These are phyloP conservation scores for Puntigrus tetrazona DNA, from an alignment of 2,113 vertebrate genomes.

Conservation along the genomic window DNA sequence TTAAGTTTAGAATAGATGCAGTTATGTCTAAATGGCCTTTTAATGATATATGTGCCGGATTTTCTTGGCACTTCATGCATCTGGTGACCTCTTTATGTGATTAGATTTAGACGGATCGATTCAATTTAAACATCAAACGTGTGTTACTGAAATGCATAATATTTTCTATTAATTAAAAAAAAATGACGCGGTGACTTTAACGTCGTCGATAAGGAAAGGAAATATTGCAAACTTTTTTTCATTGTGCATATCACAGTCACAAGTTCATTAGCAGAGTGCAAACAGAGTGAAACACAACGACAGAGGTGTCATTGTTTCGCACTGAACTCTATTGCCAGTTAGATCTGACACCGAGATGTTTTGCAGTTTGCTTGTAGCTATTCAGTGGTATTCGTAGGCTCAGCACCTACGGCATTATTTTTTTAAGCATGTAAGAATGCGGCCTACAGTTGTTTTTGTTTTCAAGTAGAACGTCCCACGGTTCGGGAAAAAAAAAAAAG, in stretches of 20 bases:
- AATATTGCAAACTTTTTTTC: conserved; percentile 6
- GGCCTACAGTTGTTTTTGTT: background rate
- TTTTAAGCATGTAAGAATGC: background rate
- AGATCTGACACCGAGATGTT: background rate
- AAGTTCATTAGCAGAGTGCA: background rate
- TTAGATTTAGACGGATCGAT: background rate
- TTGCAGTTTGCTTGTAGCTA: background rate
- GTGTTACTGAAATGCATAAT: background rate
- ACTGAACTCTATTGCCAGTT: background rate
- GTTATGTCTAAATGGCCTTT: conserved; percentile 5
- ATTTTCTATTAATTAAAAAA: background rate
- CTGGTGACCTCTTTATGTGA: background rate
- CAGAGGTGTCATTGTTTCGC: conserved; percentile 5
- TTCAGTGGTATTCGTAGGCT: background rate
- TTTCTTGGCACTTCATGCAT: background rate
- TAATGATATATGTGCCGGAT: background rate
- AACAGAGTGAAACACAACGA: conserved; percentile 8
- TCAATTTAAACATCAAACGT: background rate
- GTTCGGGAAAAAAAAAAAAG: background rate
- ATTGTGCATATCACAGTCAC: conserved; percentile 1
- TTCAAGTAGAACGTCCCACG: background rate
- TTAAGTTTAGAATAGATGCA: conserved; percentile 30
- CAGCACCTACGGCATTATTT: background rate
- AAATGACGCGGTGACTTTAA: background rate
- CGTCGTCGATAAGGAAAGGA: background rate